These are phyloP conservation scores for Drosophila sp. DNA, from an alignment of 1,140 invertebrate species.

Conservation along the genomic window DNA sequence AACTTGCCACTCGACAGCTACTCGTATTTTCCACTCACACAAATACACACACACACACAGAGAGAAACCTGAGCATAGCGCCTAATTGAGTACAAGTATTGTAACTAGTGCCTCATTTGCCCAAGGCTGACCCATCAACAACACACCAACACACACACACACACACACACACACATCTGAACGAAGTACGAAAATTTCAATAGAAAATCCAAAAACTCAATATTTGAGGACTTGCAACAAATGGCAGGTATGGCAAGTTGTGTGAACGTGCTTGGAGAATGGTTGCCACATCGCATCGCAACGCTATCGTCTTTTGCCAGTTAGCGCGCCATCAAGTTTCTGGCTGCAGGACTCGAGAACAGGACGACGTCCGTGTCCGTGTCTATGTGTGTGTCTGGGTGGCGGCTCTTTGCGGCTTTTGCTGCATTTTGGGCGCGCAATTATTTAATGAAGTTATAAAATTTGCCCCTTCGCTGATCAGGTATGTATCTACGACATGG, in stretches of 20 bases:
- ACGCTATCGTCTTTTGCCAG: constrained; percentile 61
- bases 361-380: constrained; percentile 9
- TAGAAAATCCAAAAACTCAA: constrained; percentile 72
- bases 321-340: constrained; percentile 48
- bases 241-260: constrained; percentile 41
- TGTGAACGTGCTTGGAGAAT: constrained; percentile 18
- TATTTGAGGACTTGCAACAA: constrained; percentile 64
- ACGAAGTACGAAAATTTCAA: constrained; percentile 54
- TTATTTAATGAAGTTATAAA: constrained; percentile 84
- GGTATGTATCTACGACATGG: constrained; percentile 34
- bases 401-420: constrained; percentile 49
- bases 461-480: constrained; percentile 69
- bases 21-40: constrained; percentile 20
- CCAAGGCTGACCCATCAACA: constrained; percentile 45
- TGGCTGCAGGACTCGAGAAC: constrained; percentile 23
- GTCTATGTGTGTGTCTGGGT: constrained; percentile 26
- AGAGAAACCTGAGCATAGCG: constrained; percentile 20
- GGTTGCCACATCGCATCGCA: constrained; percentile 21
- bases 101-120: constrained; percentile 56
- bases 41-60: too few relatives aligned
- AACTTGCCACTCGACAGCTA: constrained; percentile 33
- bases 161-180: too few relatives aligned
- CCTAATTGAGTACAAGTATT: constrained; percentile 71
- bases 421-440: constrained; percentile 71
- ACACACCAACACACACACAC: constrained; percentile 9